Evolutionary conservation across 2,113 vertebrate species (phyloP).

Genomic region (Zosterops lateralis): DNA sequence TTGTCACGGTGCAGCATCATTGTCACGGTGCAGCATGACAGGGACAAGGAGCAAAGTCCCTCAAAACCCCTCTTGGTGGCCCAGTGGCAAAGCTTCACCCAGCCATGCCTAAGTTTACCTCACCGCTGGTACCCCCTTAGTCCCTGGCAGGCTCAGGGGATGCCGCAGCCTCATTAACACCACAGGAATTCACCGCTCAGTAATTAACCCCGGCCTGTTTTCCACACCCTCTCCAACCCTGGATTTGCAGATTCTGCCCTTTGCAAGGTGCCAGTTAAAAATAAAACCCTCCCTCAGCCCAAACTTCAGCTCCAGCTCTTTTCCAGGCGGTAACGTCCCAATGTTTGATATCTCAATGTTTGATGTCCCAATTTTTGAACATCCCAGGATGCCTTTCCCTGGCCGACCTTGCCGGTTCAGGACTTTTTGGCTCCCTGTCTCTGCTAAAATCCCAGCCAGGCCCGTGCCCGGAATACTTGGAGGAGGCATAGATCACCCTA

Average conservation of each 20-base stretch:
- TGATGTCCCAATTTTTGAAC: neutral
- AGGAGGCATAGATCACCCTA: neutral
- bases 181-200: neutral
- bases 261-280: neutral
- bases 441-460: neutral
- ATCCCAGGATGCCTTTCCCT: rapidly evolving
- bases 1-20: neutral
- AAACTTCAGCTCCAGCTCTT: neutral
- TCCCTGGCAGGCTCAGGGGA: neutral
- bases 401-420: neutral
- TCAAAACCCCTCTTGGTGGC: neutral
- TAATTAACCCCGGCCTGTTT: neutral
- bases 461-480: neutral
- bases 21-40: rapidly evolving
- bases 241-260: neutral
- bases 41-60: neutral
- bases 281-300: rapidly evolving
- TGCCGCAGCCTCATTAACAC: neutral
- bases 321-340: rapidly evolving
- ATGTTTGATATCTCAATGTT: neutral
- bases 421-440: neutral
- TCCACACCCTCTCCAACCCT: neutral
- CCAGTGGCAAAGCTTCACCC: neutral
- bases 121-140: rapidly evolving
- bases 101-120: neutral